phyloP scores from a whole-genome alignment of 2,113 vertebrate species.

The Microtus pennsylvanicus region DNA sequence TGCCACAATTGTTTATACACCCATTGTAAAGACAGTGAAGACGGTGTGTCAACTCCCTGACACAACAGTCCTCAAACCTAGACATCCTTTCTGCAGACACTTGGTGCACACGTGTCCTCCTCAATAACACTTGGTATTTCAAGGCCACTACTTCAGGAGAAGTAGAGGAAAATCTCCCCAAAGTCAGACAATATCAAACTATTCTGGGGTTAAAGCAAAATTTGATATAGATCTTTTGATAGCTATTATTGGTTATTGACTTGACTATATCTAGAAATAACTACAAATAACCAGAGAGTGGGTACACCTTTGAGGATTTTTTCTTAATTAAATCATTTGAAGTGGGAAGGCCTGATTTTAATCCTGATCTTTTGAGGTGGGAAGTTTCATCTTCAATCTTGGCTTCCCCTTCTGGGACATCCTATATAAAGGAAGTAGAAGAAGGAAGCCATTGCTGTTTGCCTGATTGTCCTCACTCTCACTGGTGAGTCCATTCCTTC shows the following conservation, averaged over 20 bases:
- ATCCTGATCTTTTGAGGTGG: not conserved
- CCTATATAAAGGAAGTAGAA: not conserved
- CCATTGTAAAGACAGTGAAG: not conserved
- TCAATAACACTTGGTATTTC: not conserved
- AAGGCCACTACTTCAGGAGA: not conserved
- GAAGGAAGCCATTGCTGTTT: not conserved
- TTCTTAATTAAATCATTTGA: not conserved
- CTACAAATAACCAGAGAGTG: not conserved
- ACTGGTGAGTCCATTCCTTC: not conserved
- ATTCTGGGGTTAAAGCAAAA: not conserved
- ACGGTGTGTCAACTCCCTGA: not conserved
- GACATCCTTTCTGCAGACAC: not conserved
- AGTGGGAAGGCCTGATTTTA: not conserved
- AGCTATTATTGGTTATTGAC: not conserved
- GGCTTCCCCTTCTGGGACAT: not conserved
- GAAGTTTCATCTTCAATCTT: not conserved
- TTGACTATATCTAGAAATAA: not conserved
- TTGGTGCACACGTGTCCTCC: not conserved
- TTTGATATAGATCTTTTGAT: not conserved
- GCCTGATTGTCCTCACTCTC: not conserved
- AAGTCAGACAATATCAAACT: not conserved
- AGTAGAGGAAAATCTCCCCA: not conserved
- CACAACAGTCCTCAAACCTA: not conserved
- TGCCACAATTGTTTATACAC: not conserved
- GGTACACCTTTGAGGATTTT: not conserved